Evolutionary conservation across 2,113 vertebrate genomes (phyloP).

Genomic region (Cyphotilapia sp.): DNA sequence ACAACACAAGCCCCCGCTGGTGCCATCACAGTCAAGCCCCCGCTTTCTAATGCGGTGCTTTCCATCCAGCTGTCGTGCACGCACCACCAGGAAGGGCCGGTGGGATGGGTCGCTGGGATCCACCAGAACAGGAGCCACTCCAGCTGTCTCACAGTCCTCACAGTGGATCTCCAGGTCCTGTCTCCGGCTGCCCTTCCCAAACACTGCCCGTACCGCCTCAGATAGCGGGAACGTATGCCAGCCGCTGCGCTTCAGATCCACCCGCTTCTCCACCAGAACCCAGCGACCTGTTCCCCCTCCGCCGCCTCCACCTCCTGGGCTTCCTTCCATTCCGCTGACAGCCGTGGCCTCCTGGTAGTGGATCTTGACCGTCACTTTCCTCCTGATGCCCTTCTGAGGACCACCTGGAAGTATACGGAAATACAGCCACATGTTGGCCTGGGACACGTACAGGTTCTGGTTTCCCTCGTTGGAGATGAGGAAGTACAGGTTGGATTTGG

Average conservation of each 20-base stretch:
- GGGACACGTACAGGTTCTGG: constrained; percentile 92
- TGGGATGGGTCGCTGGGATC: constrained; percentile 87
- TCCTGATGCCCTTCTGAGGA: constrained; percentile 84
- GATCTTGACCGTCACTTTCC: constrained; percentile 91
- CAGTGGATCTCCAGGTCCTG: constrained; percentile 93
- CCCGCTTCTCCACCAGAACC: constrained; percentile 89
- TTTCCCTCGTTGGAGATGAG: constrained; percentile 95
- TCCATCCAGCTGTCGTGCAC: constrained; percentile 82
- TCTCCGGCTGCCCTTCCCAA: constrained; percentile 83
- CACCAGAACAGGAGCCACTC: constrained; percentile 85
- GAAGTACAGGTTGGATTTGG: constrained; percentile 87
- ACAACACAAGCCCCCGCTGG: constrained; percentile 91
- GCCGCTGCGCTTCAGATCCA: constrained; percentile 93
- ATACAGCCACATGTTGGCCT: constrained; percentile 97
- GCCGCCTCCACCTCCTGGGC: constrained; percentile 1
- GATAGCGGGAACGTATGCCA: constrained; percentile 98
- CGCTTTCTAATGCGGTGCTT: constrained; percentile 97
- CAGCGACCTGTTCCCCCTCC: constrained; percentile 69
- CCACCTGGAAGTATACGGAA: constrained; percentile 87
- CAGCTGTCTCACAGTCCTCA: constrained; percentile 82
- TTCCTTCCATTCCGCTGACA: constrained; percentile 10
- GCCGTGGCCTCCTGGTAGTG: constrained; percentile 81
- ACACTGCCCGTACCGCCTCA: constrained; percentile 83
- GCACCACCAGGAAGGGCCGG: constrained; percentile 94
- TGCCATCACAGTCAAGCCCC: constrained; percentile 95